A percentile compares a stretch with the other conserved stretches of the same genome.
Conservation (phyloP, 2,888 invertebrate species). For the Rhogogaster chlorosoma region DNA sequence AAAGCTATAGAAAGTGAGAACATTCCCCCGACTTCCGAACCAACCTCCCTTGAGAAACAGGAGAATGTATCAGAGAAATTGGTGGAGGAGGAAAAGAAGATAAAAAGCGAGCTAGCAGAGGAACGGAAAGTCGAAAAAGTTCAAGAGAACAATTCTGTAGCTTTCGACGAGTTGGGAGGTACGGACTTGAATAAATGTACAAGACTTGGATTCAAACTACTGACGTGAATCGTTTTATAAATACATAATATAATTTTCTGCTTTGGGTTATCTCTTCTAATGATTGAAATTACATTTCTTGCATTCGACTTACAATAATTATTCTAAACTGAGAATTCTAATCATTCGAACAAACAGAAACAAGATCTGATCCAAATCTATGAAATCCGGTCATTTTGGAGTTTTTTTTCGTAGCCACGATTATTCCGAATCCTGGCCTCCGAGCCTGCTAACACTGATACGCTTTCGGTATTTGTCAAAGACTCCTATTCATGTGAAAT, state of each 20-base stretch:
- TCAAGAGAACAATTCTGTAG: constrained; percentile 73
- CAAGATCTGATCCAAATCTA: background rate
- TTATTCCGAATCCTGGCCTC: background rate
- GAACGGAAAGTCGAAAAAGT: constrained; percentile 63
- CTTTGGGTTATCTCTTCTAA: background rate
- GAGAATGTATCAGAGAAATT: constrained; percentile 64
- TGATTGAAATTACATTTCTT: background rate
- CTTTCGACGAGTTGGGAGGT: constrained; percentile 83
- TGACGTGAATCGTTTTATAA: background rate
- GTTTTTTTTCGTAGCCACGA: background rate
- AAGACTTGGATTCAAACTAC: constrained; percentile 78
- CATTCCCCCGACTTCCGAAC: constrained; percentile 33
- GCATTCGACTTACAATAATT: background rate
- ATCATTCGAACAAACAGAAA: background rate
- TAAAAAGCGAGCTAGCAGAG: constrained; percentile 57
- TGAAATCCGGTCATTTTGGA: background rate
- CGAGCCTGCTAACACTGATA: background rate
- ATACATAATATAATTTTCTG: background rate
- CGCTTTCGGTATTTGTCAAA: background rate
- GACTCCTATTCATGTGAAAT: constrained; percentile 28
- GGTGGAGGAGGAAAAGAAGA: constrained; percentile 54
- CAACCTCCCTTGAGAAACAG: constrained; percentile 62
- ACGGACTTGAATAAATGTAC: constrained; percentile 73
- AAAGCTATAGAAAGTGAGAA: constrained; percentile 35
- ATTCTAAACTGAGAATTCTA: background rate